Evolutionary conservation across 2,888 invertebrate genomes (phyloP).

Genomic region (Drosophila acutilabella): DNA sequence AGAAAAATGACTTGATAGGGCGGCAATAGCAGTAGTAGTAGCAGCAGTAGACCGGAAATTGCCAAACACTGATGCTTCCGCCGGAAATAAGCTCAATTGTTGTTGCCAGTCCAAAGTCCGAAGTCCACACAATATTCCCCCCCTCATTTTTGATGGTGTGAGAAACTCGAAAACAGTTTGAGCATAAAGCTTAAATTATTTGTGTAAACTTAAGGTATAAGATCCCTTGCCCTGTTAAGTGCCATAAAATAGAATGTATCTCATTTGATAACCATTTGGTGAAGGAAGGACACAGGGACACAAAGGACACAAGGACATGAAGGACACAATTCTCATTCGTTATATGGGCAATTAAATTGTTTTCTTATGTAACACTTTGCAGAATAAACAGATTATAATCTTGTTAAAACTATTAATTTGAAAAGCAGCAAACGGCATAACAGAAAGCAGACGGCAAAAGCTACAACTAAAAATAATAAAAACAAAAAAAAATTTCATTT

Average conservation of each 20-base stretch:
- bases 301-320: conserved; percentile 6
- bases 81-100: conserved; percentile 79
- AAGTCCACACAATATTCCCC: neutral
- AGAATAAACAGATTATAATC: conserved; percentile 74
- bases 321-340: conserved; percentile 48
- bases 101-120: conserved; percentile 36
- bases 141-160: conserved; percentile 9
- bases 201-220: conserved; percentile 15
- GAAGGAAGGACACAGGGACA: neutral
- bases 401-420: conserved; percentile 62
- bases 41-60: conserved; percentile 69
- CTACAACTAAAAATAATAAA: conserved; percentile 21
- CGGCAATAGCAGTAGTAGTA: conserved; percentile 11
- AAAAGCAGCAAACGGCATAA: conserved; percentile 25
- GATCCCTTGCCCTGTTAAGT: neutral
- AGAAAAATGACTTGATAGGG: conserved; percentile 42
- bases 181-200: conserved; percentile 31
- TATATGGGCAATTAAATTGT: conserved; percentile 53
- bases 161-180: conserved; percentile 15
- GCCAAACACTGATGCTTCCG: conserved; percentile 78
- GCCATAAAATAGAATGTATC: conserved; percentile 35
- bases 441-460: conserved; percentile 22
- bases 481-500: conserved; percentile 28
- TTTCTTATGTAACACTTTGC: conserved; percentile 45
- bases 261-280: conserved; percentile 10